Conservation (phyloP, 2,797 vertebrate species). For the Aldrovandia affinis region DNA sequence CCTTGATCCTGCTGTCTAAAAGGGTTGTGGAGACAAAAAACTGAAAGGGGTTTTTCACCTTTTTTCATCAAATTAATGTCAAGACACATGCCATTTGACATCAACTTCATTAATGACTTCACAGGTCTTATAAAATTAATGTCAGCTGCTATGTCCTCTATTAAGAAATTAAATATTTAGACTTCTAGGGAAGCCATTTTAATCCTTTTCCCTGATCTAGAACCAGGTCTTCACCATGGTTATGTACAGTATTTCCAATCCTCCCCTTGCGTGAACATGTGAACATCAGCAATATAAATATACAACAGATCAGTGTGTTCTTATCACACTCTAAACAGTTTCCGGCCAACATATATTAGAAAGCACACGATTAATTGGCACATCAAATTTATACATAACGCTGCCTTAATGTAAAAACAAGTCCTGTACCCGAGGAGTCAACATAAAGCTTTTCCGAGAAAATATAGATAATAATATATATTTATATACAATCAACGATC, state of each 20-base stretch:
- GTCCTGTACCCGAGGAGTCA: conserved; percentile 45
- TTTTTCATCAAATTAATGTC: conserved; percentile 55
- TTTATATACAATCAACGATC: too few relatives aligned
- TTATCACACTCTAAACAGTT: conserved; percentile 56
- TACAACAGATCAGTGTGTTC: conserved; percentile 49
- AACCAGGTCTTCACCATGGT: conserved; percentile 30
- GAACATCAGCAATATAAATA: conserved; percentile 50
- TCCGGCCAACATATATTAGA: conserved; percentile 58
- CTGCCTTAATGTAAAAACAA: conserved; percentile 55
- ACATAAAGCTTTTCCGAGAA: conserved; percentile 19
- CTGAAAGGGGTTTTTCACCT: conserved; percentile 28
- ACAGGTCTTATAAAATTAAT: conserved; percentile 57
- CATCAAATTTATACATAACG: conserved; percentile 58
- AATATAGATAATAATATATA: too few relatives aligned
- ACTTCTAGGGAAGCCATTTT: conserved; percentile 55
- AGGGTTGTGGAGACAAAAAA: conserved; percentile 30
- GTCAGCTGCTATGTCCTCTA: conserved; percentile 56
- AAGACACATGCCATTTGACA: conserved; percentile 53
- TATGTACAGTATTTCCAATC: conserved; percentile 42
- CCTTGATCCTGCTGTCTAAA: conserved; percentile 15
- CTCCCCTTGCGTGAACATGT: conserved; percentile 50
- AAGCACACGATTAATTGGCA: conserved; percentile 62
- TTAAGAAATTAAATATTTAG: conserved; percentile 68
- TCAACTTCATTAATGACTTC: conserved; percentile 59
- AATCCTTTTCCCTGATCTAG: conserved; percentile 51